These are phyloP conservation scores for Hypotaenidia okinawae DNA, from an alignment of 2,797 vertebrate species.

Conservation along the genomic window DNA sequence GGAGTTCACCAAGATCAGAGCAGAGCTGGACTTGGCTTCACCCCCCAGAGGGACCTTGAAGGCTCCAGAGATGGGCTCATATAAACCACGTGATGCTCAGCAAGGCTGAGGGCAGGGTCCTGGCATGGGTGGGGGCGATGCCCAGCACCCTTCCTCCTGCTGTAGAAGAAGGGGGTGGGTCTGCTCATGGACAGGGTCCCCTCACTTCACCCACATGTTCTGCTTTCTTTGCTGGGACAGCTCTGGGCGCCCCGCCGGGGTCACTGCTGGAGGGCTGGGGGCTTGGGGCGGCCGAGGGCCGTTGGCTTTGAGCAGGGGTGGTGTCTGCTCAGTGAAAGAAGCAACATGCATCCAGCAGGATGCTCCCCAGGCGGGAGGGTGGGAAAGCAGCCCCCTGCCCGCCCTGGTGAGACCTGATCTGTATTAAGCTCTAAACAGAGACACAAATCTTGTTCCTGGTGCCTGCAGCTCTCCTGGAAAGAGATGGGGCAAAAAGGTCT, in stretches of 20 bases:
- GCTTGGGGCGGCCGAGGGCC: accelerated
- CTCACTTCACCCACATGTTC: accelerated
- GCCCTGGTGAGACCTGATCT: neutral
- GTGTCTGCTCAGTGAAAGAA: neutral
- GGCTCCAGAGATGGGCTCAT: too few relatives aligned
- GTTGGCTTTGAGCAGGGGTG: neutral
- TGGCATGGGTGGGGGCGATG: too few relatives aligned
- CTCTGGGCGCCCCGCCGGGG: accelerated
- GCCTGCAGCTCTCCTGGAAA: neutral
- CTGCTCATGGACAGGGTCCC: accelerated
- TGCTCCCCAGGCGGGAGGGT: neutral
- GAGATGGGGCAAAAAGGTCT: accelerated
- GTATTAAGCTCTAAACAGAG: neutral
- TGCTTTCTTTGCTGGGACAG: neutral
- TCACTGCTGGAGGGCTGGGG: neutral
- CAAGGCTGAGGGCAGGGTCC: too few relatives aligned
- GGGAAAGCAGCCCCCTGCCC: neutral
- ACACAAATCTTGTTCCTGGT: neutral
- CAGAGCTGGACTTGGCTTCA: accelerated
- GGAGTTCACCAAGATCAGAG: neutral
- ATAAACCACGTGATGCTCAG: too few relatives aligned
- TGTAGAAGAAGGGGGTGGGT: neutral
- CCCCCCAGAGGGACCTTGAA: too few relatives aligned
- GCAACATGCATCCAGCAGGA: neutral
- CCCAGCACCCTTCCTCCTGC: too few relatives aligned